These are phyloP conservation scores for Hirundichthys speculiger DNA, from an alignment of 2,113 vertebrate species.

Conservation along the genomic window DNA sequence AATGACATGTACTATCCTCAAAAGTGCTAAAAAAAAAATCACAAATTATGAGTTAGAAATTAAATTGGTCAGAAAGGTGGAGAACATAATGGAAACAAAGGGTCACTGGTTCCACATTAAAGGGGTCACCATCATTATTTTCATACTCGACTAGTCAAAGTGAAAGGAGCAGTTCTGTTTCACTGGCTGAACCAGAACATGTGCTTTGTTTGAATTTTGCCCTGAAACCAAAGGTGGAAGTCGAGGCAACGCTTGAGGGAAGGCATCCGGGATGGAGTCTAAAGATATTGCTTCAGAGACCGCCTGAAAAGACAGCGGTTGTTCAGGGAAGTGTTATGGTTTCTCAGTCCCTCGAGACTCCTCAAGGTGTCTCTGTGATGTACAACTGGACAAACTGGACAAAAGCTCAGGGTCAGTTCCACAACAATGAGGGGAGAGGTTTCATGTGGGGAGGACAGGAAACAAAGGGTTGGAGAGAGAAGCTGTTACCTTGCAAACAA, in stretches of 20 bases:
- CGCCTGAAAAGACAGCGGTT: constrained; percentile 15
- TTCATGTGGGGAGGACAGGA: constrained; percentile 10
- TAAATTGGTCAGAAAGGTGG: no score
- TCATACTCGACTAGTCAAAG: no score
- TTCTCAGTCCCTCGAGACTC: constrained; percentile 38
- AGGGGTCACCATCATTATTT: no score
- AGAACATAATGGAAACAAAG: no score
- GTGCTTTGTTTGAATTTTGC: no score
- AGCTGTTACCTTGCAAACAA: constrained; percentile 17
- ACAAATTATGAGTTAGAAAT: no score
- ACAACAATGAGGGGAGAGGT: constrained; percentile 4
- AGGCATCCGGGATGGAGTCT: background rate
- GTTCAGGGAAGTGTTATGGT: constrained; percentile 26
- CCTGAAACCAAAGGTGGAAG: no score
- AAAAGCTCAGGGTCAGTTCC: constrained; percentile 10
- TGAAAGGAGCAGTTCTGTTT: no score
- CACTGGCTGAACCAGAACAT: no score
- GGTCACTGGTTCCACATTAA: no score
- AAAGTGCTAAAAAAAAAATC: no score
- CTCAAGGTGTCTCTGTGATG: constrained; percentile 41
- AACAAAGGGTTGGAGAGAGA: constrained; percentile 5
- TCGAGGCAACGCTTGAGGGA: background rate
- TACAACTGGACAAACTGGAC: constrained; percentile 20
- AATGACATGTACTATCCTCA: no score
- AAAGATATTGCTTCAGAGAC: constrained; percentile 1